Percentiles rank a stretch among this genome's conserved stretches.
phyloP scores from a whole-genome alignment of 2,888 invertebrate species.

The Caenorhabditis doughertyi region DNA sequence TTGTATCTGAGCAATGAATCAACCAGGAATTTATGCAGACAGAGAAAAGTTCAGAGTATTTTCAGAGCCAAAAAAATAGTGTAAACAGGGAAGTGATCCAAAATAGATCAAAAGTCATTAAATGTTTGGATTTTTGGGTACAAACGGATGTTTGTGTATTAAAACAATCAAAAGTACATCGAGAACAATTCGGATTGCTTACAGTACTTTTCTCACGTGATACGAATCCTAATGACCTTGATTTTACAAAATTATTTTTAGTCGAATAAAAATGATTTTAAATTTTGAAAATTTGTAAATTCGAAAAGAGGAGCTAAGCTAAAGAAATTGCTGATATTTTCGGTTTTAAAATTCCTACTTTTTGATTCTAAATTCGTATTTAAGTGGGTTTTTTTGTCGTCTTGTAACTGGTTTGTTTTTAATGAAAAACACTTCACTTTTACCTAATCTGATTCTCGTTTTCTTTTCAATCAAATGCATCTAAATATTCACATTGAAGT shows the following conservation, averaged over 20 bases:
- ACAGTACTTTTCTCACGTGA: too few species aligned
- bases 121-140: background rate
- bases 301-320: too few species aligned
- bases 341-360: too few species aligned
- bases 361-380: too few species aligned
- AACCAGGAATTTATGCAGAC: background rate
- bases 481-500: background rate
- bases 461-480: background rate
- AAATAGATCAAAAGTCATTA: background rate
- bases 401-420: too few species aligned
- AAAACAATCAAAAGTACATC: constrained; percentile 30
- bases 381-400: too few species aligned
- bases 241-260: too few species aligned
- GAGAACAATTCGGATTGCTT: background rate
- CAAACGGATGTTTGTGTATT: constrained; percentile 9
- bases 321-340: too few species aligned
- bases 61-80: background rate
- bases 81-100: background rate
- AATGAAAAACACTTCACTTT: too few species aligned
- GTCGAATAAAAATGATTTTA: too few species aligned
- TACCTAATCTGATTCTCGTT: background rate
- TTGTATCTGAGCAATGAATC: background rate
- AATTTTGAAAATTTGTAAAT: too few species aligned
- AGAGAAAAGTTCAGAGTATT: background rate
- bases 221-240: too few species aligned